phyloP scores from a whole-genome alignment of 1,140 invertebrate genomes.

The Periplaneta americana region DNA sequence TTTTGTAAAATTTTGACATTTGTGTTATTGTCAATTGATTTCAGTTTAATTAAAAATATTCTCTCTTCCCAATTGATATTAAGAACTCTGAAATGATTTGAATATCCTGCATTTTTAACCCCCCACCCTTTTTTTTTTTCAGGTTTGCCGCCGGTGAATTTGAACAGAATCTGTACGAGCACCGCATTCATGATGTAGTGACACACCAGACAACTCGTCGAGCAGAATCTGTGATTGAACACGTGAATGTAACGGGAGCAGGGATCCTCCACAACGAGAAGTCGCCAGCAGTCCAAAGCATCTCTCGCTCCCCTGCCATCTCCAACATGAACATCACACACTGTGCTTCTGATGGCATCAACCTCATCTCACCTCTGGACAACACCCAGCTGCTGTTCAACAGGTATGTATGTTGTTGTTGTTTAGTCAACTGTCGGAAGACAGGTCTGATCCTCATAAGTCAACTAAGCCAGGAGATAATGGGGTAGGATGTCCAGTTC shows the following conservation, averaged over 20 bases:
- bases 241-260: constrained; percentile 87
- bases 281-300: constrained; percentile 83
- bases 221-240: constrained; percentile 71
- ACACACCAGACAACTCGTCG: constrained; percentile 62
- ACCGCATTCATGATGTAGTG: constrained; percentile 72
- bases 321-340: constrained; percentile 75
- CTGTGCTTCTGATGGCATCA: constrained; percentile 87
- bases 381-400: constrained; percentile 45
- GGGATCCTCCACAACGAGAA: constrained; percentile 95
- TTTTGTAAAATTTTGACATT: too few relatives aligned
- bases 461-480: too few relatives aligned
- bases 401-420: constrained; percentile 30
- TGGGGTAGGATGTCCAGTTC: too few relatives aligned
- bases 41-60: too few relatives aligned
- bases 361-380: constrained; percentile 82
- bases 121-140: too few relatives aligned
- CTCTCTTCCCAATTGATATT: too few relatives aligned
- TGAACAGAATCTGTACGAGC: constrained; percentile 78
- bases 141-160: constrained; percentile 85
- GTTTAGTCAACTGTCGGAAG: too few relatives aligned
- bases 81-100: too few relatives aligned
- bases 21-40: too few relatives aligned
- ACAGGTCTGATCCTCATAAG: too few relatives aligned
- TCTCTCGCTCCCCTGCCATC: constrained; percentile 78
- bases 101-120: constrained; percentile 2